Percentiles rank a stretch among this genome's conserved stretches.
Evolutionary conservation across 2,113 vertebrate species (phyloP).

Genomic region (zebrafish (Danio rerio)): DNA sequence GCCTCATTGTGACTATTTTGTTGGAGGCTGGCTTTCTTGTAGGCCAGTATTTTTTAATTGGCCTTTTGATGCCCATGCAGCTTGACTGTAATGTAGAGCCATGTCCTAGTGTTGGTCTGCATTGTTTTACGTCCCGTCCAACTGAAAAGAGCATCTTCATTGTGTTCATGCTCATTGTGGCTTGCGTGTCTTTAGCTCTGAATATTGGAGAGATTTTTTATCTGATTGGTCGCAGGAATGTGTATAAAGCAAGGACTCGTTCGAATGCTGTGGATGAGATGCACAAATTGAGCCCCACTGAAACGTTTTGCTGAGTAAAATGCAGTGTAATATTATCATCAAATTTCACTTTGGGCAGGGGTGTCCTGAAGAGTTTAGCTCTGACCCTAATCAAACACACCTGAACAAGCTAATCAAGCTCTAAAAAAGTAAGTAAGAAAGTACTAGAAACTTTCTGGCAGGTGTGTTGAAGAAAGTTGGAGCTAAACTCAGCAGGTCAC

Average conservation of each 20-base stretch:
- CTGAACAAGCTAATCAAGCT: too few relatives aligned
- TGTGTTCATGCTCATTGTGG: slow-evolving; percentile 89
- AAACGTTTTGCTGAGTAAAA: slow-evolving; percentile 36
- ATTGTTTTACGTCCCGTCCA: slow-evolving; percentile 89
- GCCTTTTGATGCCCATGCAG: slow-evolving; percentile 80
- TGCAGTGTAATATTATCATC: neutral
- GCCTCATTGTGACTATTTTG: slow-evolving; percentile 86
- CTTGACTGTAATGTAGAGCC: slow-evolving; percentile 78
- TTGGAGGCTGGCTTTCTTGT: slow-evolving; percentile 89
- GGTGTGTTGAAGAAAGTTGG: too few relatives aligned
- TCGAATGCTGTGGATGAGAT: too few relatives aligned
- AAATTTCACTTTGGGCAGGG: too few relatives aligned
- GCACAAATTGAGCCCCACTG: neutral
- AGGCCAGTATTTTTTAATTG: slow-evolving; percentile 81
- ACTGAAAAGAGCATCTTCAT: slow-evolving; percentile 78
- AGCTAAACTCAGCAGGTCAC: too few relatives aligned
- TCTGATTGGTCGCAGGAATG: slow-evolving; percentile 76
- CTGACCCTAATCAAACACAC: too few relatives aligned
- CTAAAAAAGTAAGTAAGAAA: too few relatives aligned
- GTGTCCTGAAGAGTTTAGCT: too few relatives aligned
- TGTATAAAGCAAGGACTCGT: neutral
- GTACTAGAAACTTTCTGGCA: too few relatives aligned
- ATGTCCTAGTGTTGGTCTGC: slow-evolving; percentile 73
- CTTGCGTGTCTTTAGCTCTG: slow-evolving; percentile 82
- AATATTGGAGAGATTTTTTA: slow-evolving; percentile 88